These are phyloP conservation scores for Oscheius sp. DNA, from an alignment of 2,888 invertebrate genomes.

Conservation along the genomic window DNA sequence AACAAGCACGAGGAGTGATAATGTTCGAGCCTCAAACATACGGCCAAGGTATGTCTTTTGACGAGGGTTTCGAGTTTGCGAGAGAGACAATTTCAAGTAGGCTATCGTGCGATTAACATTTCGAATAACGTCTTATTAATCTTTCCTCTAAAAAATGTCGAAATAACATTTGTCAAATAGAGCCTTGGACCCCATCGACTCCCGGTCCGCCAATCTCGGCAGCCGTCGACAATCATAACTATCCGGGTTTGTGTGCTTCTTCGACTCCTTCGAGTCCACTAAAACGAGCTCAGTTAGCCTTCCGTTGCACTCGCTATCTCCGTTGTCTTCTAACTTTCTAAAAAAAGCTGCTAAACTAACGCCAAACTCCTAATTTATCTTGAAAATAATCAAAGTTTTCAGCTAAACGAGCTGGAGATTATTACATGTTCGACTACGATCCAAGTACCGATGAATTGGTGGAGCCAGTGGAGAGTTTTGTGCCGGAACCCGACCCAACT, in stretches of 20 bases:
- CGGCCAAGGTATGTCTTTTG: slow-evolving; percentile 60
- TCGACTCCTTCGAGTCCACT: neutral
- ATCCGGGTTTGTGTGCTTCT: slow-evolving; percentile 19
- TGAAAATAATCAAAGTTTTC: slow-evolving; percentile 59
- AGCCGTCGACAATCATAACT: slow-evolving; percentile 6
- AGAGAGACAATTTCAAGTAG: no score
- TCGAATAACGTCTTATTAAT: no score
- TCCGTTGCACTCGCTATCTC: neutral
- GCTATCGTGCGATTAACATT: no score
- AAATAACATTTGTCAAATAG: slow-evolving; percentile 4
- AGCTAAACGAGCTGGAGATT: slow-evolving; percentile 98
- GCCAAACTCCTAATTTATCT: neutral
- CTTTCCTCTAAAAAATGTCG: neutral
- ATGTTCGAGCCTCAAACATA: slow-evolving; percentile 62
- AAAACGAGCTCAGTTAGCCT: neutral
- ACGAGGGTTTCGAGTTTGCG: no score
- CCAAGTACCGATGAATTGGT: slow-evolving; percentile 64
- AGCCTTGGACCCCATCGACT: slow-evolving; percentile 20
- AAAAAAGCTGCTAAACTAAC: slow-evolving; percentile 12
- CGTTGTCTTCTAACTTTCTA: slow-evolving; percentile 3
- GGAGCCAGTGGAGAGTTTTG: slow-evolving; percentile 60
- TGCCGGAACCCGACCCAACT: slow-evolving; percentile 65
- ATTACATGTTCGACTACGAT: slow-evolving; percentile 96
- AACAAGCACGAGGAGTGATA: slow-evolving; percentile 41
- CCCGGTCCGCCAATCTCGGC: neutral